Evolutionary conservation across 2,888 invertebrate species (phyloP).

Genomic region (Chelonus formosanus): DNA sequence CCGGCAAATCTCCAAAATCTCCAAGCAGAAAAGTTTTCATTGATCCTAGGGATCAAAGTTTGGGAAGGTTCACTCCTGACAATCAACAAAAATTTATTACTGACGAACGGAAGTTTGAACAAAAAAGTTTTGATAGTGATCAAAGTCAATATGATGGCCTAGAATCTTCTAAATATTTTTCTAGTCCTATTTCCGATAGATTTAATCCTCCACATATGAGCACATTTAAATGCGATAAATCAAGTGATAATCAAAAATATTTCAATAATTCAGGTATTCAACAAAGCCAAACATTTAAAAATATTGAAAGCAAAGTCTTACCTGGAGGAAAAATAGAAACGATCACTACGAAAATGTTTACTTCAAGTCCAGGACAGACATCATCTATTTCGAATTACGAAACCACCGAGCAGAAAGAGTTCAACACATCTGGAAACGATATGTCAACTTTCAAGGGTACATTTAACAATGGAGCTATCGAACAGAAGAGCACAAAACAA

Average conservation of each 20-base stretch:
- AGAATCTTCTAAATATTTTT: conserved; percentile 3
- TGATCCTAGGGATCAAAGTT: conserved; percentile 42
- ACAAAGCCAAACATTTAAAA: conserved; percentile 51
- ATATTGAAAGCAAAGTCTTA: conserved; percentile 67
- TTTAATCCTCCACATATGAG: conserved; percentile 45
- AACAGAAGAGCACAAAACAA: conserved; percentile 74
- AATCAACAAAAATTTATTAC: conserved; percentile 35
- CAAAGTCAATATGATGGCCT: background rate
- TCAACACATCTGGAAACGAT: conserved; percentile 67
- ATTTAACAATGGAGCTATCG: conserved; percentile 66
- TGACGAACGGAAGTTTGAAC: conserved; percentile 35
- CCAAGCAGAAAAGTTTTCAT: conserved; percentile 41
- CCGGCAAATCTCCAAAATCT: conserved; percentile 38
- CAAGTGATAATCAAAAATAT: background rate
- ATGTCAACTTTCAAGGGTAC: conserved; percentile 56
- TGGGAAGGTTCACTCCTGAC: conserved; percentile 41
- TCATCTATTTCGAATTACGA: conserved; percentile 68
- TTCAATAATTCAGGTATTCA: conserved; percentile 4
- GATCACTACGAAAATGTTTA: conserved; percentile 70
- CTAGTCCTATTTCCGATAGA: background rate
- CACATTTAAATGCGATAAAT: conserved; percentile 47
- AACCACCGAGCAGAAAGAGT: conserved; percentile 67
- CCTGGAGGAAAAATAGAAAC: conserved; percentile 70
- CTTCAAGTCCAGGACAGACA: conserved; percentile 69
- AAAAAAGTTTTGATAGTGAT: conserved; percentile 20